Evolutionary conservation across 2,797 vertebrate species (phyloP).

Genomic region (Chelmon rostratus): DNA sequence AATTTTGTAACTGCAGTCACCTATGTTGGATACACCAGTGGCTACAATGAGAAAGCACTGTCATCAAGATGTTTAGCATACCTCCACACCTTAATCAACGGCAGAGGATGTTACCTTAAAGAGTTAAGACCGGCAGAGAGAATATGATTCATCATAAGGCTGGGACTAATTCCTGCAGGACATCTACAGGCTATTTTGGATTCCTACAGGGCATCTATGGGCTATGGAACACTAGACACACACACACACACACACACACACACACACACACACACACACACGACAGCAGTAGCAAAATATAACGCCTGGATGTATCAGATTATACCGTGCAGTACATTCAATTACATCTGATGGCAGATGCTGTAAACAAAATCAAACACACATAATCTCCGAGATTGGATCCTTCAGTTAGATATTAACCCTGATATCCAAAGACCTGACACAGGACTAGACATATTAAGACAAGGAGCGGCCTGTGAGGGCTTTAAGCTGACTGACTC

Average conservation of each 20-base stretch:
- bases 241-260: slow-evolving; percentile 12
- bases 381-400: slow-evolving; percentile 78
- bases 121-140: slow-evolving; percentile 21
- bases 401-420: slow-evolving; percentile 75
- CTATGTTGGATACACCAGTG: not conserved
- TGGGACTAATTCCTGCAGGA: slow-evolving; percentile 50
- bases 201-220: slow-evolving; percentile 37
- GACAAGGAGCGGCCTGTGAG: slow-evolving; percentile 40
- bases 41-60: not conserved
- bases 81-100: slow-evolving; percentile 32
- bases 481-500: slow-evolving; percentile 68
- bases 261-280: slow-evolving; percentile 11
- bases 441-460: slow-evolving; percentile 78
- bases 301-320: slow-evolving; percentile 76
- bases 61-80: not conserved
- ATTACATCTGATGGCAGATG: slow-evolving; percentile 84
- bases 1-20: not conserved
- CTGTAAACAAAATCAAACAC: slow-evolving; percentile 80
- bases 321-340: slow-evolving; percentile 80
- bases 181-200: slow-evolving; percentile 44
- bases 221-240: slow-evolving; percentile 12
- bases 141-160: slow-evolving; percentile 35
- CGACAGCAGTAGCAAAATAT: slow-evolving; percentile 46
- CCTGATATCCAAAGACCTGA: slow-evolving; percentile 75
- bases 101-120: slow-evolving; percentile 28